Evolutionary conservation across 2,888 invertebrate genomes (phyloP), one percentile per base, ranked within the genome.

Genomic region (Cloeon dipterum): DNA sequence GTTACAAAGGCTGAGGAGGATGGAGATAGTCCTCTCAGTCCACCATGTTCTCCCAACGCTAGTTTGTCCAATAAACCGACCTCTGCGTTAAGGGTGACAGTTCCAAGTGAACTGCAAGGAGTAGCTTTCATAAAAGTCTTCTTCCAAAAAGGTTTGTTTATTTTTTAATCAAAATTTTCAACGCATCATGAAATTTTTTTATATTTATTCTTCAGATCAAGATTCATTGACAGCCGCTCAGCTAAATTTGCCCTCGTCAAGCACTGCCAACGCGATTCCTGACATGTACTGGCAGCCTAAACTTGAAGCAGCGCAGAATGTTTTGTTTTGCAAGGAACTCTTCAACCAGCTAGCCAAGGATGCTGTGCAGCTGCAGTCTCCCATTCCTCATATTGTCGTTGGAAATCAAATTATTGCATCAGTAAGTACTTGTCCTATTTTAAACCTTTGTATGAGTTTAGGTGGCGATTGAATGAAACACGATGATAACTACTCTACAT

Each of bases 381-480:
- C 83, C 1, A 88, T 93, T 51, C 93, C 93, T 0, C 93, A 93
- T 50, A 82, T 94, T 68, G 93, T 94, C 5, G 88, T 93, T 26
- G 91, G 91, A 34, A 93, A 93, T 58, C 89, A 93, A 58, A 93
- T 94, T 43, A 83, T 91, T 63, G 88, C 89, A 3, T 89, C 91
- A 17, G 81, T 88, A 54, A 57, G 57, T 54, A 33, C 10, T 26
- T 20, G 7, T 11, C n/a, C 18, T n/a, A n/a, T n/a, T n/a, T n/a
- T n/a, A n/a, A n/a, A n/a, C n/a, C n/a, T n/a, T n/a, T n/a, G n/a
- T n/a, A n/a, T n/a, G n/a, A n/a, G n/a, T n/a, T n/a, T n/a, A n/a
- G n/a, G n/a, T n/a, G n/a, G n/a, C n/a, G n/a, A n/a, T n/a, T n/a
- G n/a, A n/a, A n/a, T n/a, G n/a, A n/a, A n/a, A n/a, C n/a, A n/a